Base-by-base conservation (phyloP, 2,888 invertebrate genomes). In the Zaprionus bogoriensis region DNA sequence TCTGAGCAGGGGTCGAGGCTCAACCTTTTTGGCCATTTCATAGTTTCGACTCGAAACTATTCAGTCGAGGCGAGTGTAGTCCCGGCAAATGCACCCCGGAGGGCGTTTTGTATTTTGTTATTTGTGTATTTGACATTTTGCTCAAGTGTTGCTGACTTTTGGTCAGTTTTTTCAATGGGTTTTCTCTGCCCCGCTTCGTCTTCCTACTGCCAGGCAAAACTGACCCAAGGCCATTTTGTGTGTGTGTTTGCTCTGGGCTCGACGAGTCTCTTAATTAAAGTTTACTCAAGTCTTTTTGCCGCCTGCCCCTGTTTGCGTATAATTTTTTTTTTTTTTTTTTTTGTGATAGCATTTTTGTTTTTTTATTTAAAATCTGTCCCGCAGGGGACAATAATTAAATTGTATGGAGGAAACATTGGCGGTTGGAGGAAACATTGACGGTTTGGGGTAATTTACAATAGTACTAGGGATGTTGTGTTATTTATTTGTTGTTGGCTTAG, bases 111-210 rank as follows among this genome's bases (percentile, higher is more conserved):
- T 71, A 77, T 70, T 80, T 65, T 55, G 76, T 67, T 77, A 83
- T 83, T 80, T 80, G 83, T 82, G 82, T 87, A 87, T 85, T 82
- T 82, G 82, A 87, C 82, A 82, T 87, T 82, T 87, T 83, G 73
- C 77, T 70, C 82, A 85, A 85, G 87, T 87, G 87, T 87, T 85
- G 87, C 86, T 87, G 82, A 82, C 87, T 82, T 82, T 87, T 74
- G 82, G 83, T 71, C 64, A 85, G 65, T 67, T 70, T 69, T 68
- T 66, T 58, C 45, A 28, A 38, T 58, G 9, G 14, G 20, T 25
- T n/a, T n/a, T n/a, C n/a, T n/a, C n/a, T 17, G 9, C 12, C 23
- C 17, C 20, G 32, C 14, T 20, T 1, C 4, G 10, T 25, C 17
- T 14, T 7, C 4, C 4, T 3, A n/a, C 25, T 5, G 10, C 6